Base-by-base conservation (phyloP, 1,140 invertebrate genomes). In the Portunus trituberculatus region DNA sequence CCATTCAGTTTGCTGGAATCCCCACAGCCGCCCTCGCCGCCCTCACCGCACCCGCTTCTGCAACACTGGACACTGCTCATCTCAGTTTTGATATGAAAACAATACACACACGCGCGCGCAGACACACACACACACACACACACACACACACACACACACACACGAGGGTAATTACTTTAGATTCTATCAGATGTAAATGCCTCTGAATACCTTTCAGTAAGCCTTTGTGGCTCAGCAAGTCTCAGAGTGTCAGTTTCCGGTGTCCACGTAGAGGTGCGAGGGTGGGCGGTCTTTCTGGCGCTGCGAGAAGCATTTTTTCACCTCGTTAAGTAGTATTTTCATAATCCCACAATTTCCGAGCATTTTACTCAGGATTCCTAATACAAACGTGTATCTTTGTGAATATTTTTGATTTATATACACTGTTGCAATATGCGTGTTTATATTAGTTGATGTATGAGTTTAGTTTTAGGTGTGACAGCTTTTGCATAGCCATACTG, bases 401-500 rank as follows among this genome's bases (percentile, higher is more conserved):
- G 94, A 92, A 76, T 86, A n/a, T 87, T 87, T 91, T 88, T 86
- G 46, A 91, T 95, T 86, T 88, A n/a, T 95, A 86, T 92, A 92
- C 45, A 52, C 92, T 95, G 94, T 95, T 93, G 94, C 94, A 95
- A 95, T 95, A 95, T 93, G 94, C 59, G 82, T 95, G 90, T 95
- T 92, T 86, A 88, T 95, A 92, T 95, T 92, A 95, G 94, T 93
- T 95, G 46, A 82, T 52, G 94, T 93, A 52, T 93, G 82, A 88
- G 59, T 29, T 95, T 92, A 92, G 91, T 95, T 92, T 59, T 92
- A 92, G 84, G 90, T 76, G 91, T 92, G 94, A 76, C 31, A 46
- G 39, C 46, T n/a, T 88, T 95, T 82, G 32, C 82, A 67, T 92
- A 67, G 88, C 29, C 86, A 46, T 87, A 95, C 31, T 91, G 88